phyloP scores from a whole-genome alignment of 2,113 vertebrate species.

The Nothobranchius kuhntae region DNA sequence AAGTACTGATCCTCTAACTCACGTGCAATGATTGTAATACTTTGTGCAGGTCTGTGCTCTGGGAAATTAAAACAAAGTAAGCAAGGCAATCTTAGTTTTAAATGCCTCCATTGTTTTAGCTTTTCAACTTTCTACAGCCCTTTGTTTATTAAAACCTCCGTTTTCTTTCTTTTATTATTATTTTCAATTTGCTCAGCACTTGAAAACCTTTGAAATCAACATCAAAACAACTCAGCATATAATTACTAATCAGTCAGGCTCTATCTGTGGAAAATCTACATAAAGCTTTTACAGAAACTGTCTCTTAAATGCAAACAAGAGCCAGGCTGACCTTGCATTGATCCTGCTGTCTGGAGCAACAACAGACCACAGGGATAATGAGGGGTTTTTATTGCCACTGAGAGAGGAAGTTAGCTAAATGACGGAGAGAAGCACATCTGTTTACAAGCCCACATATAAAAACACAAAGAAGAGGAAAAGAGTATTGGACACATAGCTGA shows the following conservation, averaged over 20 bases:
- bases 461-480: conserved; percentile 43
- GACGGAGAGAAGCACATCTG: conserved; percentile 36
- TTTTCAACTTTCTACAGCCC: too few species aligned
- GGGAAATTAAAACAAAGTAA: too few species aligned
- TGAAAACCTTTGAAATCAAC: too few species aligned
- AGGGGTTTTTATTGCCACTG: conserved; percentile 59
- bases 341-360: conserved; percentile 56
- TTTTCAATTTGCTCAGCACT: too few species aligned
- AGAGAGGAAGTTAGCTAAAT: conserved; percentile 64
- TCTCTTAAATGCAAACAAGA: conserved; percentile 21
- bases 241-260: neutral
- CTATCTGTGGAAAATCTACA: conserved; percentile 19
- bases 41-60: too few species aligned
- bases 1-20: too few species aligned
- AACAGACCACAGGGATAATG: conserved; percentile 53
- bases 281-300: neutral
- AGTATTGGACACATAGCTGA: conserved; percentile 29
- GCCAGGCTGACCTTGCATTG: conserved; percentile 58
- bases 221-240: too few species aligned
- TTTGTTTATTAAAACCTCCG: too few species aligned
- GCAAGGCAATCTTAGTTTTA: too few species aligned
- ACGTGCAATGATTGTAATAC: too few species aligned
- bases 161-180: too few species aligned
- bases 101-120: too few species aligned
- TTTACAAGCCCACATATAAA: conserved; percentile 63